Conservation (phyloP, 2,888 invertebrate species). For the Xestia ashworthii region DNA sequence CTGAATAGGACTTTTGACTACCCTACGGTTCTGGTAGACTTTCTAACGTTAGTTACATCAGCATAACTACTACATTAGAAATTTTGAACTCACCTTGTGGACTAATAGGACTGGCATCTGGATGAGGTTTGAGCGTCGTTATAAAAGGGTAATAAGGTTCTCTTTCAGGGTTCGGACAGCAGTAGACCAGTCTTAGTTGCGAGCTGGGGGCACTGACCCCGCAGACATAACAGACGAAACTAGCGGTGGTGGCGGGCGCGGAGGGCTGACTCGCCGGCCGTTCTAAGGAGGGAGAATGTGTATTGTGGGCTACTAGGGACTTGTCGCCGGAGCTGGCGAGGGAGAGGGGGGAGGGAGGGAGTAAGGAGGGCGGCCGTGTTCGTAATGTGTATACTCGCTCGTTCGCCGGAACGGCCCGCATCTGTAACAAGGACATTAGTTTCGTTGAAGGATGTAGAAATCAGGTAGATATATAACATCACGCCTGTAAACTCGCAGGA, state of each 20-base stretch:
- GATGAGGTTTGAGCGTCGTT: slow-evolving; percentile 94
- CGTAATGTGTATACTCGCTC: slow-evolving; percentile 95
- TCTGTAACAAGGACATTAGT: slow-evolving; percentile 78
- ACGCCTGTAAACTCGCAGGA: not conserved
- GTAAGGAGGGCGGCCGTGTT: slow-evolving; percentile 92
- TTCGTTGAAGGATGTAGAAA: not conserved
- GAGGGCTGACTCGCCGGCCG: slow-evolving; percentile 77
- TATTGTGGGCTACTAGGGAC: slow-evolving; percentile 76
- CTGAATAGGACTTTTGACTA: not conserved
- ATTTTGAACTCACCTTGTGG: slow-evolving; percentile 92
- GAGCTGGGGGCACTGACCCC: slow-evolving; percentile 95
- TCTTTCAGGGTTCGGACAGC: slow-evolving; percentile 95
- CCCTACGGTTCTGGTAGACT: not conserved
- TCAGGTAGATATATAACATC: not conserved
- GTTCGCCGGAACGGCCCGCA: slow-evolving; percentile 93
- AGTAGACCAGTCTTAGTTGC: slow-evolving; percentile 95
- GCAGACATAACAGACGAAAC: slow-evolving; percentile 97
- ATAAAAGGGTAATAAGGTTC: slow-evolving; percentile 98
- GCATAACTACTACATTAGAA: not conserved
- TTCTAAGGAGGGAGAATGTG: slow-evolving; percentile 82
- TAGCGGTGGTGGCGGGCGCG: slow-evolving; percentile 76
- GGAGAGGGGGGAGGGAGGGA: slow-evolving; percentile 87
- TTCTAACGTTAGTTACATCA: not conserved
- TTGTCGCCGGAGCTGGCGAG: slow-evolving; percentile 87
- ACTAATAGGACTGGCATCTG: slow-evolving; percentile 97